Conservation (phyloP, 2,113 vertebrate genomes). For the Heptranchias perlo region DNA sequence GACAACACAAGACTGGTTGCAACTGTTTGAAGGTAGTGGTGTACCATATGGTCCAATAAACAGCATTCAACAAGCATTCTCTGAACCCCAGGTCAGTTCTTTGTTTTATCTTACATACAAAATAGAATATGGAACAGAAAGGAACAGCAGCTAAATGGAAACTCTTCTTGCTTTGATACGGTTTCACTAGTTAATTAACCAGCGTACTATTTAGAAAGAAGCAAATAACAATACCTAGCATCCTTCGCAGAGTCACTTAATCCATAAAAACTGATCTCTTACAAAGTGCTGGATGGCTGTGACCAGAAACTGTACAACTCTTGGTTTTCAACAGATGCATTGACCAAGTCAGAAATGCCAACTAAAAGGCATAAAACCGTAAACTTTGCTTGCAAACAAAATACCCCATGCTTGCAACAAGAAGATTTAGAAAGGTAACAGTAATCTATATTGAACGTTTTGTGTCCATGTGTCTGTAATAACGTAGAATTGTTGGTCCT, state of each 20-base stretch:
- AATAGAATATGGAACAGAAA: background rate
- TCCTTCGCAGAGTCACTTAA: background rate
- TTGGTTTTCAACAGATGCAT: background rate
- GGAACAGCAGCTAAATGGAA: background rate
- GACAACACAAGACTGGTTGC: slow-evolving; percentile 72
- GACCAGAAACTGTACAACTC: background rate
- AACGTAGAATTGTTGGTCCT: background rate
- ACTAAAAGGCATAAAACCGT: background rate
- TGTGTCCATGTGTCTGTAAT: background rate
- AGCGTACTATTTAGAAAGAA: slow-evolving; percentile 17
- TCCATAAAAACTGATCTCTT: background rate
- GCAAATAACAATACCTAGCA: background rate
- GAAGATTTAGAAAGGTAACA: background rate
- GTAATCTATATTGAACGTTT: background rate
- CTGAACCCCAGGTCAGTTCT: slow-evolving; percentile 78
- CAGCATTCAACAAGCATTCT: slow-evolving; percentile 80
- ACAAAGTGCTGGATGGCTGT: background rate
- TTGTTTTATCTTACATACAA: slow-evolving; percentile 22
- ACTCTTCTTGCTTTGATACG: background rate
- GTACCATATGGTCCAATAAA: slow-evolving; percentile 90
- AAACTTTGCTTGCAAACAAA: background rate
- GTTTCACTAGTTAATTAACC: background rate
- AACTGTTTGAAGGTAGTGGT: slow-evolving; percentile 74
- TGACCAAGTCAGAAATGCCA: background rate
- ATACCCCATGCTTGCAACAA: background rate